Percentiles rank a stretch among this genome's conserved stretches.
phyloP scores from a whole-genome alignment of 2,888 invertebrate genomes.

The Scaptomyza flava region DNA sequence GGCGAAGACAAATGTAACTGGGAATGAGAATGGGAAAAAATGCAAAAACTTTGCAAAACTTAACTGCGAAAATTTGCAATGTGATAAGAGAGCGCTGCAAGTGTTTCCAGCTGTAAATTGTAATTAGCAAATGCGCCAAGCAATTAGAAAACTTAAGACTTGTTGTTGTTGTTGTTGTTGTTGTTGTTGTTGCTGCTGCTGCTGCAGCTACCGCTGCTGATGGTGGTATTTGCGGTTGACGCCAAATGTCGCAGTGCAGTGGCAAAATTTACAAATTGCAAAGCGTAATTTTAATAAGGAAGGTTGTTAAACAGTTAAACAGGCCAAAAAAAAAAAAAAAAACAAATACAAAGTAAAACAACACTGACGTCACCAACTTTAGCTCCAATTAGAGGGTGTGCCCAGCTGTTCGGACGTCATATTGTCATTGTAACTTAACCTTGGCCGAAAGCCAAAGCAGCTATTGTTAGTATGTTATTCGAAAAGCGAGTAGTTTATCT shows the following conservation, averaged over 20 bases:
- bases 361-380: conserved; percentile 45
- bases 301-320: conserved; percentile 2
- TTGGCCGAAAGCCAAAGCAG: conserved; percentile 42
- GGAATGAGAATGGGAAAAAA: conserved; percentile 41
- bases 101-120: conserved; percentile 59
- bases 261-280: conserved; percentile 24
- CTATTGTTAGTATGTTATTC: conserved; percentile 33
- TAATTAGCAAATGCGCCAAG: conserved; percentile 67
- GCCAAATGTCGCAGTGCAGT: conserved; percentile 47
- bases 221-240: conserved; percentile 12
- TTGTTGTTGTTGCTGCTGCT: conserved; percentile 9
- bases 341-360: neutral
- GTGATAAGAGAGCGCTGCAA: conserved; percentile 53
- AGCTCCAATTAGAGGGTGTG: conserved; percentile 40
- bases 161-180: conserved; percentile 17
- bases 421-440: conserved; percentile 53
- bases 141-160: conserved; percentile 57
- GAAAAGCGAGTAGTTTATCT: conserved; percentile 24
- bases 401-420: conserved; percentile 17
- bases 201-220: neutral
- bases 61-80: conserved; percentile 48
- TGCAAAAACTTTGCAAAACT: conserved; percentile 57
- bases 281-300: conserved; percentile 24
- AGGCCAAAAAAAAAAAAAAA: neutral
- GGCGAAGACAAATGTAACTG: neutral